A percentile compares a stretch with the other conserved stretches of the same genome.
phyloP scores from a whole-genome alignment of 2,113 vertebrate species.

The Nettapus auritus region DNA sequence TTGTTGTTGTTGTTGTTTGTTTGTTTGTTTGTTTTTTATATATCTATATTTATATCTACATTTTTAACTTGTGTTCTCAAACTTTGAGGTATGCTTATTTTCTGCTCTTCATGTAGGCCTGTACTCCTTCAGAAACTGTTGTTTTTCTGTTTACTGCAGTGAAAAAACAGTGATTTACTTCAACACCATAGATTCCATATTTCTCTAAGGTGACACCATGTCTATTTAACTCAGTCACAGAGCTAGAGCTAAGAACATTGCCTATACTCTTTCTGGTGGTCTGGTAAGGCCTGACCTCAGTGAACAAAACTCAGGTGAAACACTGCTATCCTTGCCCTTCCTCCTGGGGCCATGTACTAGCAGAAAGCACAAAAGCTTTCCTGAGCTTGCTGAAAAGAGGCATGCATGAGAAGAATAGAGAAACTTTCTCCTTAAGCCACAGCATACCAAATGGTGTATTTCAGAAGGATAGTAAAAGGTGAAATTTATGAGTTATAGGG shows the following conservation, averaged over 20 bases:
- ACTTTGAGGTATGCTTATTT: not conserved
- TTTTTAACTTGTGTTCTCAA: not conserved
- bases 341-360: not conserved
- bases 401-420: accelerated
- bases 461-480: not conserved
- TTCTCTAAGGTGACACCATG: not conserved
- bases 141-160: not conserved
- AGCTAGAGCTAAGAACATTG: not conserved
- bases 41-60: not conserved
- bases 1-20: no score
- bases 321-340: accelerated
- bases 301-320: not conserved
- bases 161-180: not conserved
- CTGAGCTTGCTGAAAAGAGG: not conserved
- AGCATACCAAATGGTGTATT: not conserved
- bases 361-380: not conserved
- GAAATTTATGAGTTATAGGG: not conserved
- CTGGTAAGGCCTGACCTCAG: not conserved
- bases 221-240: not conserved
- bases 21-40: no score
- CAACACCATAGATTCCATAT: not conserved
- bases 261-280: not conserved
- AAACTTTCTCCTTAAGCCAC: not conserved
- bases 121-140: not conserved
- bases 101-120: not conserved